Evolutionary conservation across 2,113 vertebrate species (phyloP), one percentile per base, ranked within the genome.

Genomic region (Brachyistius frenatus): DNA sequence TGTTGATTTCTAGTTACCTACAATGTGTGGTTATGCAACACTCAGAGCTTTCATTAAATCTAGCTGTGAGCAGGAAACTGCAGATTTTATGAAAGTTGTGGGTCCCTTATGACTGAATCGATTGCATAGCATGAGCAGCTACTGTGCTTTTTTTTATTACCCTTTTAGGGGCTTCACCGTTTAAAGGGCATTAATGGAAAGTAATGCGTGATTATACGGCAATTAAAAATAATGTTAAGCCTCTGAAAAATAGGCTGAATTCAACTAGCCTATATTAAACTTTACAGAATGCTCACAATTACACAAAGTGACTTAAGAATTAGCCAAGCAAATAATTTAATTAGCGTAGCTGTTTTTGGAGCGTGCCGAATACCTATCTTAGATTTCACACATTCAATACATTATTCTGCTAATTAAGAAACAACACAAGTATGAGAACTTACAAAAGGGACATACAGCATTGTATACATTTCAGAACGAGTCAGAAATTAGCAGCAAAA

Each of bases 161-260:
- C 63, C 57, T 84, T 82, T 75, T 32, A 32, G 55, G 69, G 47
- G 58, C 31, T 35, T 15, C 16, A 4, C 13, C 74, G 52, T 79
- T 84, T 79, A 78, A 83, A 72, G 44, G 58, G 32, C 78, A 60
- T 86, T 86, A 83, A 79, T 81, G 53, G 50, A 53, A 65, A 63
- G 78, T 32, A 68, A 84, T 46, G 58, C 32, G 54, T 32, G 72
- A 88, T 87, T 86, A 89, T 76, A 64, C 50, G 62, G 66, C 84
- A 69, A 80, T 90, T 88, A 73, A 81, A 23, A 90, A 89, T 84
- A 74, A 76, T 71, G 66, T 67, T 76, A 83, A 79, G 55, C 83
- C 74, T 56, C 60, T 64, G 62, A 80, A 78, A 89, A 87, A 84
- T 55, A 62, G 57, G 35, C 76, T 72, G 83, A 81, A 72, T 76